Percentiles rank a stretch among this genome's conserved stretches.
Conservation (phyloP, 2,113 vertebrate species). For the Dicentrarchus labrax region DNA sequence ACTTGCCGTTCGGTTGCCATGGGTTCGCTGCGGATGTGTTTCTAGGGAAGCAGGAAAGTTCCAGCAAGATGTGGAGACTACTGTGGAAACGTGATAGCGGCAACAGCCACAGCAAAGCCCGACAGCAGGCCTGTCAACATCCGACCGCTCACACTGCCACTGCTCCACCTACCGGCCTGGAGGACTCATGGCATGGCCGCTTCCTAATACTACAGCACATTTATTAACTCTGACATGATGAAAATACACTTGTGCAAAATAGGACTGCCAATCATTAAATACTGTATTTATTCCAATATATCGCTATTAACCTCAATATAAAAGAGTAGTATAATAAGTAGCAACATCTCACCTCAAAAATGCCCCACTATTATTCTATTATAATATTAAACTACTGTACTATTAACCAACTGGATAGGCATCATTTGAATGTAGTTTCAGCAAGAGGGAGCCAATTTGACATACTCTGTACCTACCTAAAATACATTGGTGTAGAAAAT, state of each 20-base stretch:
- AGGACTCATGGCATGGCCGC: constrained; percentile 12
- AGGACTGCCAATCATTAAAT: background rate
- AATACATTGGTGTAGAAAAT: too few species aligned
- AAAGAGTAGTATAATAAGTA: too few species aligned
- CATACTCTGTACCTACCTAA: background rate
- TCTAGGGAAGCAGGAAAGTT: constrained; percentile 75
- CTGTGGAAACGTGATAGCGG: constrained; percentile 60
- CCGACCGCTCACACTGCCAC: constrained; percentile 3
- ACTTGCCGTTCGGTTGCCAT: constrained; percentile 78
- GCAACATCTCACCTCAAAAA: background rate
- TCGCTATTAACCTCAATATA: background rate
- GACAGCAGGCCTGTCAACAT: constrained; percentile 62
- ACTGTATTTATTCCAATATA: background rate
- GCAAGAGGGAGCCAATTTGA: background rate
- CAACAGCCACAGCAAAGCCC: constrained; percentile 26
- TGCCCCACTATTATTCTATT: background rate
- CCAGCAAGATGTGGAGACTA: constrained; percentile 53
- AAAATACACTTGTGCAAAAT: too few species aligned
- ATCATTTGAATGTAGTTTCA: background rate
- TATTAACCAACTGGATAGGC: background rate
- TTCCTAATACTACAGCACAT: fast-evolving
- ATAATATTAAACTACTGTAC: background rate
- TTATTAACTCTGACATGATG: background rate
- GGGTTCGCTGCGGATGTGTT: constrained; percentile 1
- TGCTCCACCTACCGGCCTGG: constrained; percentile 33